phyloP scores from a whole-genome alignment of 2,113 vertebrate species.

The Emydura subglobosa region DNA sequence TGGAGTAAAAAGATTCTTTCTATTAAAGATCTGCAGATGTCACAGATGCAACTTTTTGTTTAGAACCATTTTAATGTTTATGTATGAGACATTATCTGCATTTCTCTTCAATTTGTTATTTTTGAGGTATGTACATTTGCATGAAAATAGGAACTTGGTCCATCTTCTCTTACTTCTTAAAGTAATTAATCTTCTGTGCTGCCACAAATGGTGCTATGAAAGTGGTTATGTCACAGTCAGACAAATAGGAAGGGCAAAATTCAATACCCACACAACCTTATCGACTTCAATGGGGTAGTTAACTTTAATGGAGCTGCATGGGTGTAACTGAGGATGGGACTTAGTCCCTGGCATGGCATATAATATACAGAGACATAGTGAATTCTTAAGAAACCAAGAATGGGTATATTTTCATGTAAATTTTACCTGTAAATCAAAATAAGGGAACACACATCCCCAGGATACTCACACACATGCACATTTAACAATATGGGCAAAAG shows the following conservation, averaged over 20 bases:
- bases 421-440: background rate
- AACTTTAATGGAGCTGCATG: background rate
- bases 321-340: background rate
- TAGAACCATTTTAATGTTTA: background rate
- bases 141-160: background rate
- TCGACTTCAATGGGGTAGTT: background rate
- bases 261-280: background rate
- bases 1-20: background rate
- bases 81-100: background rate
- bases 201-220: background rate
- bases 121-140: background rate
- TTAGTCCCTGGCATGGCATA: background rate
- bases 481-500: background rate
- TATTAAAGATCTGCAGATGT: background rate
- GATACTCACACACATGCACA: background rate
- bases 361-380: background rate
- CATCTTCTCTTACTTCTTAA: background rate
- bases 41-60: background rate
- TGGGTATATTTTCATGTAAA: background rate
- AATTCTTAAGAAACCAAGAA: background rate
- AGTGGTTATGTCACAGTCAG: background rate
- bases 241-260: background rate
- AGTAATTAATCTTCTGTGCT: background rate
- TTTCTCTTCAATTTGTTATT: background rate
- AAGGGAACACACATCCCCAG: background rate